Evolutionary conservation across 2,888 invertebrate species (phyloP).

Genomic region (Amitus sp.): DNA sequence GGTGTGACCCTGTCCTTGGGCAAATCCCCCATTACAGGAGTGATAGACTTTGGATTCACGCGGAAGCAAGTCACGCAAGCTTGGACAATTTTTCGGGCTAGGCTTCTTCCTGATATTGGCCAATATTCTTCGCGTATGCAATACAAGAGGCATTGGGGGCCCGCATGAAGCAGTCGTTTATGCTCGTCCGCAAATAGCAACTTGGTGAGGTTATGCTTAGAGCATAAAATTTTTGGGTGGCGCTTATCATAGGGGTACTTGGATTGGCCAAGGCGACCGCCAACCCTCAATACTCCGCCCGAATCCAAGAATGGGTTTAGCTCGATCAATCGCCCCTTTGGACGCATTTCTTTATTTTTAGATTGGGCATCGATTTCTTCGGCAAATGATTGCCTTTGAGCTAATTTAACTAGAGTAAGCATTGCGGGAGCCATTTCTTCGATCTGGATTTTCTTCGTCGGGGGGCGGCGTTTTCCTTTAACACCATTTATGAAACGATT

Average conservation of each 20-base stretch:
- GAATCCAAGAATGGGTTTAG: slow-evolving; percentile 42
- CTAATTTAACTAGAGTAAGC: no score
- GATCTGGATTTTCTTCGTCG: no score
- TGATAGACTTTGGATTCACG: slow-evolving; percentile 19
- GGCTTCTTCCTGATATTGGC: slow-evolving; percentile 16
- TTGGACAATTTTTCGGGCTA: slow-evolving; percentile 10
- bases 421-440: no score
- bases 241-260: slow-evolving; percentile 7
- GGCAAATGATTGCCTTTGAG: not conserved
- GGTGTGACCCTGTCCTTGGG: not conserved
- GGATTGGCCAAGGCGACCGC: slow-evolving; percentile 29
- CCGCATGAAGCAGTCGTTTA: slow-evolving; percentile 12
- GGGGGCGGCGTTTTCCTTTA: no score
- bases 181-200: slow-evolving; percentile 17
- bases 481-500: no score
- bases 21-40: slow-evolving; percentile 45
- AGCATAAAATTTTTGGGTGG: slow-evolving; percentile 14
- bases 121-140: slow-evolving; percentile 19
- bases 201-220: slow-evolving; percentile 11
- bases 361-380: not conserved
- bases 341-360: not conserved
- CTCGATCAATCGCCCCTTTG: slow-evolving; percentile 9
- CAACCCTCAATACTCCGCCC: slow-evolving; percentile 34
- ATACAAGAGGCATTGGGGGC: slow-evolving; percentile 14
- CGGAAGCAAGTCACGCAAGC: slow-evolving; percentile 37